Conservation (phyloP, 2,888 invertebrate species). For the Arge pagana region DNA sequence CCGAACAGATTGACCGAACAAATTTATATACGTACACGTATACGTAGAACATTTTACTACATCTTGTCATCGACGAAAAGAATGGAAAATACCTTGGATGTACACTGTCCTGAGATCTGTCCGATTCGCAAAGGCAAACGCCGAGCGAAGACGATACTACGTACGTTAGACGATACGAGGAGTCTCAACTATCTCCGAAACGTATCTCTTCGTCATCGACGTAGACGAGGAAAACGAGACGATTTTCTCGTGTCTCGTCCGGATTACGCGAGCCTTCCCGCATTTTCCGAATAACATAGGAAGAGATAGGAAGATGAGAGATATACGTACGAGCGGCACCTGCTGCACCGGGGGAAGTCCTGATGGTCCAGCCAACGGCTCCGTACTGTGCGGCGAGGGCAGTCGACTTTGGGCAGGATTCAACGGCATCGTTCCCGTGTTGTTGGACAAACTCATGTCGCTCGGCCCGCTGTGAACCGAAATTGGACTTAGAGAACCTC, state of each 20-base stretch:
- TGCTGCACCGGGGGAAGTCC: conserved; percentile 85
- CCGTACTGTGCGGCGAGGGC: conserved; percentile 70
- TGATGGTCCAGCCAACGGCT: conserved; percentile 80
- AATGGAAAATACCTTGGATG: no score
- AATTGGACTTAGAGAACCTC: conserved; percentile 54
- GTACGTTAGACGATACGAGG: no score
- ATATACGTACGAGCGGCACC: conserved; percentile 78
- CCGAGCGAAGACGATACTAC: no score
- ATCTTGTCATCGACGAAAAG: no score
- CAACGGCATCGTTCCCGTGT: conserved; percentile 53
- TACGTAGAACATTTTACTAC: no score
- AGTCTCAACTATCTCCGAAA: no score
- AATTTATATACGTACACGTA: no score
- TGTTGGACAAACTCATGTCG: conserved; percentile 63
- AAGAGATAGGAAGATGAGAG: conserved; percentile 6
- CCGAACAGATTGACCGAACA: no score
- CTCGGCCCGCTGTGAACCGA: conserved; percentile 62
- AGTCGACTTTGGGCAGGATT: conserved; percentile 56
- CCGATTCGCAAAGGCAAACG: no score
- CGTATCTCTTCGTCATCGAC: no score
- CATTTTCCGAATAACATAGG: background rate
- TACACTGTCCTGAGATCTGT: no score
- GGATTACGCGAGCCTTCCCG: background rate
- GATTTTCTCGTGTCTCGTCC: background rate
- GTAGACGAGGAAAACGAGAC: no score